phyloP scores from a whole-genome alignment of 37 sponge, comb jelly and placozoan genomes.

The Petrosia ficiformis region DNA sequence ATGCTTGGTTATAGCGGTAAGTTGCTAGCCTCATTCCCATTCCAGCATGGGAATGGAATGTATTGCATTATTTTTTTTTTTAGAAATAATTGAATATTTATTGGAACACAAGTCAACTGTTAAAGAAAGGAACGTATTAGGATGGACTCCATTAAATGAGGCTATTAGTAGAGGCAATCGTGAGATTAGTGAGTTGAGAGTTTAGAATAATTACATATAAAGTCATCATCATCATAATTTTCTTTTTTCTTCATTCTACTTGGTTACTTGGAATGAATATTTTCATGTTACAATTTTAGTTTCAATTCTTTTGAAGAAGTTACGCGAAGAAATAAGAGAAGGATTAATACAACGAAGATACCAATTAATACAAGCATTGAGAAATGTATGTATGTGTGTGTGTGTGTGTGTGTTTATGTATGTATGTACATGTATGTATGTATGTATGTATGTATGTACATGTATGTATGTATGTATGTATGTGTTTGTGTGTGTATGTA shows the following conservation, averaged over 20 bases:
- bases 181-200: slow-evolving; percentile 59
- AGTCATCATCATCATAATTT: no score
- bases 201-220: neutral
- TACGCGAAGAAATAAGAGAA: slow-evolving; percentile 39
- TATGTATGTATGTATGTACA: neutral
- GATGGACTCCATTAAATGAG: slow-evolving; percentile 91
- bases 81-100: slow-evolving; percentile 59
- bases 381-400: slow-evolving; percentile 24
- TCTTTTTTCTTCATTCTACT: no score
- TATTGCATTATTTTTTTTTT: neutral
- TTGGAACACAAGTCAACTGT: slow-evolving; percentile 59
- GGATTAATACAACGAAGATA: slow-evolving; percentile 54
- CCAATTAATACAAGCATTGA: slow-evolving; percentile 47
- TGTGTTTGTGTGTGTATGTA: no score
- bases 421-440: neutral
- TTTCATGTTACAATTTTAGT: no score
- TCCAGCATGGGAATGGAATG: no score
- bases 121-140: slow-evolving; percentile 78
- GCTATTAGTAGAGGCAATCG: slow-evolving; percentile 88
- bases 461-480: no score
- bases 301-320: slow-evolving; percentile 42
- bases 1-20: slow-evolving; percentile 81
- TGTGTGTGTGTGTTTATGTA: no score
- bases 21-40: neutral
- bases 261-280: no score